Evolutionary conservation across 2,888 invertebrate species (phyloP).

Genomic region (Agrochola litura): DNA sequence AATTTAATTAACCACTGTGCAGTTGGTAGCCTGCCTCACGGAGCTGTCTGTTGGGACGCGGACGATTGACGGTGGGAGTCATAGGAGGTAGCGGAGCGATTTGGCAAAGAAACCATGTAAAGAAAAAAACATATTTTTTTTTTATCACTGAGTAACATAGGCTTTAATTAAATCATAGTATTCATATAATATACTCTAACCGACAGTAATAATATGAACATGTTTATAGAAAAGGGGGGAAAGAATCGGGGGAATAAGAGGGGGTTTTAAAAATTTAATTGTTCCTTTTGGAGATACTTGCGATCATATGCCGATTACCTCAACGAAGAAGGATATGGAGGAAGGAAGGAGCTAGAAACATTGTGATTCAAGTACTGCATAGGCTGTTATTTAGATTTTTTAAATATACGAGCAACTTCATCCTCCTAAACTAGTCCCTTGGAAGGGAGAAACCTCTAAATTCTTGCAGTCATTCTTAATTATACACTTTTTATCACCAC

Average conservation of each 20-base stretch:
- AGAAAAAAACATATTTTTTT: too few relatives aligned
- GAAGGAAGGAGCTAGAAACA: neutral
- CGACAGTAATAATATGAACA: too few relatives aligned
- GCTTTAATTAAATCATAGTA: too few relatives aligned
- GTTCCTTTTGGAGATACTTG: neutral
- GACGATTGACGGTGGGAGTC: conserved; percentile 53
- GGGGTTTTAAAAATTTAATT: too few relatives aligned
- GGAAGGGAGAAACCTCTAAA: neutral
- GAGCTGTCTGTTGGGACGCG: conserved; percentile 79
- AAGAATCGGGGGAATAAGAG: too few relatives aligned
- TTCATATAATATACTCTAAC: too few relatives aligned
- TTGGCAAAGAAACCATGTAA: neutral
- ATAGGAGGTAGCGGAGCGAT: conserved; percentile 41
- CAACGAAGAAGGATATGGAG: neutral
- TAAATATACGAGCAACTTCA: too few relatives aligned
- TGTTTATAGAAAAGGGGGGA: too few relatives aligned
- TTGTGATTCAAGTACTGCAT: neutral
- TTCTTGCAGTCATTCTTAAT: neutral
- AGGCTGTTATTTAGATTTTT: neutral
- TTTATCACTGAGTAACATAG: too few relatives aligned
- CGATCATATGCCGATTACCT: neutral
- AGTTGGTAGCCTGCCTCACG: conserved; percentile 75
- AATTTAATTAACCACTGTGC: conserved; percentile 87
- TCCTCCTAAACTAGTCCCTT: neutral
- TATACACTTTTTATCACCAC: neutral